Conservation (phyloP, 1,140 invertebrate genomes). For the Trichomalopsis sarcophagae region DNA sequence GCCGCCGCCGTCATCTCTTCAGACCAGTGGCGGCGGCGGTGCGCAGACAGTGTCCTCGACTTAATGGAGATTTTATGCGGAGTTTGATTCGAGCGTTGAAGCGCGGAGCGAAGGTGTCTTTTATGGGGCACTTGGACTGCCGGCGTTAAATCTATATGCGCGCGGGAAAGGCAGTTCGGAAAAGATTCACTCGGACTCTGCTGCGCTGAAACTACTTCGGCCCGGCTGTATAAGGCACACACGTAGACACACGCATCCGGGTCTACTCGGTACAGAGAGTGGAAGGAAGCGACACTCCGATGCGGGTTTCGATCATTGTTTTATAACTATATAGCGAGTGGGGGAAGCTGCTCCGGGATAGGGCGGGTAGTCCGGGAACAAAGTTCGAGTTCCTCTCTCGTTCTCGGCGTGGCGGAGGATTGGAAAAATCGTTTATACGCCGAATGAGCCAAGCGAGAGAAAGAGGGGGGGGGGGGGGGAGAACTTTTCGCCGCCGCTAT, state of each 20-base stretch:
- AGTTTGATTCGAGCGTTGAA: conserved; percentile 38
- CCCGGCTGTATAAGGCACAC: background rate
- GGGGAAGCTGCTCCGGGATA: background rate
- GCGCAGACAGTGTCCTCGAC: background rate
- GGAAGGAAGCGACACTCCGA: background rate
- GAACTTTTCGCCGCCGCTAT: conserved; percentile 25
- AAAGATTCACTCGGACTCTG: conserved; percentile 39
- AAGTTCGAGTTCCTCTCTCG: conserved; percentile 21
- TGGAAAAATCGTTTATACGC: conserved; percentile 48
- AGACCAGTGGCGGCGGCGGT: background rate
- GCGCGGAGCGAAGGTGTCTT: conserved; percentile 27
- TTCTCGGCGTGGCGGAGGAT: background rate
- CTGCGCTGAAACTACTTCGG: background rate
- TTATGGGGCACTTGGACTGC: conserved; percentile 33
- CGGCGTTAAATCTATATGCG: conserved; percentile 7
- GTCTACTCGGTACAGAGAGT: background rate
- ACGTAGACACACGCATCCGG: background rate
- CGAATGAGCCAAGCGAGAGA: conserved; percentile 28
- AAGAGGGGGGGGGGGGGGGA: background rate
- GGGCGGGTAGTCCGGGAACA: background rate
- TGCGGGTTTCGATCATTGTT: conserved; percentile 50
- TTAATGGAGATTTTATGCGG: conserved; percentile 44
- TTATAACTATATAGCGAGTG: conserved; percentile 34
- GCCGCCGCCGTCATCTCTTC: background rate
- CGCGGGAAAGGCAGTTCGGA: conserved; percentile 11